Base-by-base conservation (phyloP, 2,113 vertebrate genomes). In the Agapornis roseicollis region DNA sequence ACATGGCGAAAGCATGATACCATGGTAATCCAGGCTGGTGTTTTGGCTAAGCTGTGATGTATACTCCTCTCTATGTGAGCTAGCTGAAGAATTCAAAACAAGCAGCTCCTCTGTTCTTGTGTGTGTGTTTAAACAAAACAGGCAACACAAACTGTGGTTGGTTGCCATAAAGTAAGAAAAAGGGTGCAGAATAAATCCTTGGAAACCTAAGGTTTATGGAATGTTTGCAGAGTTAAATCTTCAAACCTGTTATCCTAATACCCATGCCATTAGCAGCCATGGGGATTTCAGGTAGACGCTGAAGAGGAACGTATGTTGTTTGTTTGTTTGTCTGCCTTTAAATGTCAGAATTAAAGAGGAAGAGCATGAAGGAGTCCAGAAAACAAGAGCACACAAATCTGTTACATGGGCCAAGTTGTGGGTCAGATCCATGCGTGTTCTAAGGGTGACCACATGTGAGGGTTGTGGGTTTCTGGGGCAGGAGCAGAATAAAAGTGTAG, bases 61-160 rank as follows among this genome's bases (percentile, higher is more conserved):
- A 66, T 42, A 27, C 37, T 95, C 56, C 24, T 84, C 71, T 69
- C 35, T 70, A 1, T 80, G 44, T 2, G 13, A 65, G 37, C 61
- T 35, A 94, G 58, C 25, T 60, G 42, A 74, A 56, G 58, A 86
- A 83, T 85, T 91, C 70, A 74, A 71, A 95, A 42, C 41, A 87
- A 87, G 29, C 15, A 39, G 33, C 20, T 92, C 29, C 47, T 56
- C 2, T 31, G 42, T 22, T 52, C 41, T 11, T 65, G 12, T 79
- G 25, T 55, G 11, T 64, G 31, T 46, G 4, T 66, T 87, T 71
- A 78, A 81, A 53, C 27, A 69, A 80, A 90, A 29, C 12, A 52
- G 65, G 12, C n/a, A 56, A 61, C 20, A 9, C 79, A 12, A 6
- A 7, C 23, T 80, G 44, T 55, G 19, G 10, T 39, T 61, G 5